Base-by-base conservation (phyloP, 2,888 invertebrate species). In the Chrysomela aeneicollis region DNA sequence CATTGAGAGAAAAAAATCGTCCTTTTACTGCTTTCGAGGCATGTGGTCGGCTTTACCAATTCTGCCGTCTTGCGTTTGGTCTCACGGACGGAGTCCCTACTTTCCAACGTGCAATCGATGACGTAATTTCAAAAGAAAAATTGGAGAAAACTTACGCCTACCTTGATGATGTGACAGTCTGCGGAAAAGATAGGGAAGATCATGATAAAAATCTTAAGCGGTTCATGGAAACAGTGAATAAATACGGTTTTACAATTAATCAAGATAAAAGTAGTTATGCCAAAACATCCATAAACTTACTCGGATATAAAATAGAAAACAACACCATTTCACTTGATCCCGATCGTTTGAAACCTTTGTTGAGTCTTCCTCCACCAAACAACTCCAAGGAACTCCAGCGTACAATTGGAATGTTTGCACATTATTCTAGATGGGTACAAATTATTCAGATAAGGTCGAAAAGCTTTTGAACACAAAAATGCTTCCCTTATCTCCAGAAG, bases 381-480 rank as follows among this genome's bases (percentile, higher is more conserved):
- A 17, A n/a, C 17, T 26, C 22, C 12, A 12, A 12, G 22, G 5
- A 12, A 51, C 17, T 51, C 5, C 51, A n/a, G n/a, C 42, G 42
- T 15, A 15, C 42, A 10, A 15, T 42, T 42, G 42, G 17, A 42
- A 42, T 17, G 10, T 42, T 42, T 9, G 42, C 42, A 15, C 42
- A 42, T 17, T 42, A 15, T 42, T 15, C 42, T 9, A 49, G 18
- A 49, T 49, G 49, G 49, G n/a, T 6, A 2, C 0, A 17, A 49
- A 49, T 49, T 26, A 26, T 26, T 26, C 6, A 6, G 26, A 26
- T 6, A 26, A 26, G 26, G 26, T 26, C 26, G 6, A n/a, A 49
- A 49, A 19, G n/a, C 49, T 49, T 49, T 49, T 49, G 15, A 49
- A 49, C 2, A 49, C 49, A 49, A 49, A 49, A 49, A 12, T n/a